phyloP scores from a whole-genome alignment of 2,797 vertebrate genomes.

The Dicrostonyx torquatus region DNA sequence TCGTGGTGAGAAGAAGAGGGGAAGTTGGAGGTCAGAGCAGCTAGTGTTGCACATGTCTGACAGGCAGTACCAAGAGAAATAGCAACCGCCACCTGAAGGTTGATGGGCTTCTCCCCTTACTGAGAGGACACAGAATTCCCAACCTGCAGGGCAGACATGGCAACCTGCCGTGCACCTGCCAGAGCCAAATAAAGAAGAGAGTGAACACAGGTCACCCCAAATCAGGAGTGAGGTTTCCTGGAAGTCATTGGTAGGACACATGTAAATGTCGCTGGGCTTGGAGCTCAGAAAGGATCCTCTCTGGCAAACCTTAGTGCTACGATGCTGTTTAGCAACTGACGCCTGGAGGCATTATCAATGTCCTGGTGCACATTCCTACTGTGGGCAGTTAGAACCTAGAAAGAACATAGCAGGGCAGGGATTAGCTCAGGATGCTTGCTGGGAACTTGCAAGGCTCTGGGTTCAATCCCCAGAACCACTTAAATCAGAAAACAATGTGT shows the following conservation, averaged over 20 bases:
- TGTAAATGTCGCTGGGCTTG: neutral
- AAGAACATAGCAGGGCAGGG: neutral
- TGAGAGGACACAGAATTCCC: slow-evolving; percentile 6
- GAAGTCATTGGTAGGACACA: neutral
- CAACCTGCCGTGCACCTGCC: slow-evolving; percentile 19
- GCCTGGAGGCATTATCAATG: neutral
- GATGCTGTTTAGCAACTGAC: neutral
- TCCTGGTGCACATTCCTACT: neutral
- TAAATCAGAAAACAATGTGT: neutral
- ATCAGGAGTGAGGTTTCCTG: neutral
- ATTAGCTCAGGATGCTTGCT: neutral
- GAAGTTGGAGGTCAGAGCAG: slow-evolving; percentile 48
- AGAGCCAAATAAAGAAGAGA: neutral
- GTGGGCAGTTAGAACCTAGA: neutral
- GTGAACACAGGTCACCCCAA: neutral
- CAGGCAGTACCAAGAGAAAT: slow-evolving; percentile 9
- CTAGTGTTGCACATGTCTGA: slow-evolving; percentile 15
- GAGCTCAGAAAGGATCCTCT: neutral
- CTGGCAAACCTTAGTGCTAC: fast-evolving
- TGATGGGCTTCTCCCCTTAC: neutral
- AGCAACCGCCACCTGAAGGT: slow-evolving; percentile 20
- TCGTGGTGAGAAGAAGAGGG: neutral
- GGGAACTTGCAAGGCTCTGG: neutral
- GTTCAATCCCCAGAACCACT: neutral
- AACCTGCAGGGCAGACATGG: neutral